Base-by-base conservation (phyloP, 2,113 vertebrate species). In the Sinocyclocheilus anshuiensis region DNA sequence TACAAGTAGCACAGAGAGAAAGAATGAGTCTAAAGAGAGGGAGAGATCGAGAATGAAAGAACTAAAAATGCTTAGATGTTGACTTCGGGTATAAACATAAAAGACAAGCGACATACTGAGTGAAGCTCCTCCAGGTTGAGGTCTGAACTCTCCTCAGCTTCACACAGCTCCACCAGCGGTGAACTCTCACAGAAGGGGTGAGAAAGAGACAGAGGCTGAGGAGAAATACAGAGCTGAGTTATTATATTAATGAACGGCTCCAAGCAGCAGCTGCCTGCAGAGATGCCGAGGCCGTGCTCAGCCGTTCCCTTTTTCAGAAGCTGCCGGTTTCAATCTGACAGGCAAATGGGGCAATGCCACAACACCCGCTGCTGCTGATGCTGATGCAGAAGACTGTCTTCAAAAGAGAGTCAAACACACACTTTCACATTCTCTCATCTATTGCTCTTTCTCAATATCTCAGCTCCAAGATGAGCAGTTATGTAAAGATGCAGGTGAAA, bases 41-140 rank as follows among this genome's bases (percentile, higher is more conserved):
- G 20, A 72, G 69, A 72, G 65, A 48, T 20, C 6, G 75, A 72
- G 90, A 91, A 93, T 91, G 89, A 88, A 90, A 90, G 20, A 90
- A 67, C 5, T 83, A 91, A 90, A 91, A 91, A 83, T 86, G 92
- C 90, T 91, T 79, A 77, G 89, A 93, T 92, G 91, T 92, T 84
- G 88, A 92, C 89, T 90, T 90, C 91, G 89, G 87, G 87, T 48
- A 45, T 74, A 84, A 90, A 92, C 89, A 92, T 92, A 92, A 90
- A 88, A 79, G 63, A 74, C 29, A 29, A 74, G 69, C 8, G 67
- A 74, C 50, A 72, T 18, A 36, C 4, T 63, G 39, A 39, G 81
- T 33, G 29, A 84, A 77, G 39, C 33, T 65, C 81, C 84, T 92
- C 77, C 83, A 87, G 81, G 67, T 83, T 89, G 77, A 81, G 88